Evolutionary conservation across 2,797 vertebrate species (phyloP), one percentile per base, ranked within the genome.

Genomic region (Parambassis ranga): DNA sequence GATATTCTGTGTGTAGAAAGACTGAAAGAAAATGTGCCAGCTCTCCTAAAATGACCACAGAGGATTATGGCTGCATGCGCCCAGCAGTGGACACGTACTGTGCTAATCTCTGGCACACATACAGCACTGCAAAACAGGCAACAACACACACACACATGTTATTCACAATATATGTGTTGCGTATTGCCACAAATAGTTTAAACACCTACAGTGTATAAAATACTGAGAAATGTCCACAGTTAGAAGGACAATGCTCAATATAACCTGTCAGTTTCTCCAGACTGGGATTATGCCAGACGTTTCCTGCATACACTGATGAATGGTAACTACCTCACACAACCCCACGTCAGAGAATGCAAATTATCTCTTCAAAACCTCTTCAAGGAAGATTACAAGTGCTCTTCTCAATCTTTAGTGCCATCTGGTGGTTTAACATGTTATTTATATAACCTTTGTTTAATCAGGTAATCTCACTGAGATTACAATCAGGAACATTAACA

Each of bases 91-190:
- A 30, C 16, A 68, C 46, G 52, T n/a, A 49, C 49, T 66, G 49
- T 7, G 2, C 23, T 73, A 69, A 80, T 82, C 74, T 77, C 33
- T 68, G 52, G n/a, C 52, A 59, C 35, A 26, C 47, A 60, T 8
- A 20, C 47, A 61, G 24, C 27, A 41, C 31, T 2, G 3, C 64
- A 30, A 32, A 11, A 31, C 19, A 42, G 14, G 4, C 32, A 57
- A 3, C 18, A 33, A 49, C 10, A 58, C 22, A 19, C 5, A 27
- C 13, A 33, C 11, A 32, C 53, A 39, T 20, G 0, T 49, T 10
- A 30, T 10, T 13, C 3, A 13, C 14, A n/a, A n/a, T 14, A 38
- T 15, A 24, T 24, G 10, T 44, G 14, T 11, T 24, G 28, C 3
- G 3, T 19, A 10, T 18, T 3, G 18, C 4, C 6, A 23, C 11